phyloP scores from a whole-genome alignment of 2,797 vertebrate species.

The Poecilia picta region DNA sequence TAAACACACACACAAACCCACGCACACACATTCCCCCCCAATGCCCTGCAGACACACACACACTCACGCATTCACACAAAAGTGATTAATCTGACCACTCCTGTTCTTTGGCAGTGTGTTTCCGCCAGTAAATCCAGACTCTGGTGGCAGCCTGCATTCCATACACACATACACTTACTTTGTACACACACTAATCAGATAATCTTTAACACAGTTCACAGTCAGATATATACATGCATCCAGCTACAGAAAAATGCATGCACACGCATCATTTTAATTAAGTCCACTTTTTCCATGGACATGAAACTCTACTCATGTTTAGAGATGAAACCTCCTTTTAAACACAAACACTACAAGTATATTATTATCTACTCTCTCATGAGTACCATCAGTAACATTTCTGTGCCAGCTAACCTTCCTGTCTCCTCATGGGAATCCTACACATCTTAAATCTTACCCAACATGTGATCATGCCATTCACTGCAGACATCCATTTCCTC shows the following conservation, averaged over 20 bases:
- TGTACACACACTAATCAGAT: slow-evolving; percentile 12
- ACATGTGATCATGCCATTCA: neutral
- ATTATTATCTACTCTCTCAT: neutral
- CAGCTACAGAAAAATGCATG: slow-evolving; percentile 51
- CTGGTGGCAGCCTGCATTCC: slow-evolving; percentile 63
- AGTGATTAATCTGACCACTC: slow-evolving; percentile 73
- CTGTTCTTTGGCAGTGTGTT: slow-evolving; percentile 61
- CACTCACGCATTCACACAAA: slow-evolving; percentile 8
- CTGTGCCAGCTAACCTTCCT: neutral
- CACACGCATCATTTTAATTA: neutral
- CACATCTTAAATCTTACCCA: neutral
- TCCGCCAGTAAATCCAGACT: slow-evolving; percentile 71
- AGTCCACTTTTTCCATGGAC: neutral
- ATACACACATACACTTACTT: slow-evolving; percentile 39
- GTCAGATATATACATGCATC: slow-evolving; percentile 24
- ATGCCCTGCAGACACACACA: no score
- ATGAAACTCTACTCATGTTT: neutral
- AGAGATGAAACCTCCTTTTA: neutral
- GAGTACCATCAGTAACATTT: neutral
- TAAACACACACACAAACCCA: slow-evolving; percentile 2
- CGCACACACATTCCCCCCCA: no score
- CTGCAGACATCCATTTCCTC: neutral
- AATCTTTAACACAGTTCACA: slow-evolving; percentile 22
- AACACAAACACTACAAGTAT: neutral
- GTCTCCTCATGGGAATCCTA: neutral